Base-by-base conservation (phyloP, 2,888 invertebrate genomes). In the Tenthredo scrophulariae region DNA sequence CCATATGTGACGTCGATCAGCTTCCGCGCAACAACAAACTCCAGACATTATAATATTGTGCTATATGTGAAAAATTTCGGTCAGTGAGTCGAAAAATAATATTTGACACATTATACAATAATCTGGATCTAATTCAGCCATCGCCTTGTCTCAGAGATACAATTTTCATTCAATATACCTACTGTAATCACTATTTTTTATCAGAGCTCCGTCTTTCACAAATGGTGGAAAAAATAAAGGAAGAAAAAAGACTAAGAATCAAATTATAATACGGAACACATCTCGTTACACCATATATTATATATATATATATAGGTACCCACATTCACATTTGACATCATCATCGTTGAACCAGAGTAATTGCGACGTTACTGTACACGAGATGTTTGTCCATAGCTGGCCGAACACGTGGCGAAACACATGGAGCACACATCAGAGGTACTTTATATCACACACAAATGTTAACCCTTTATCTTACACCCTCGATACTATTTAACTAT, bases 351-450 rank as follows among this genome's bases (percentile, higher is more conserved):
- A 26, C 22, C 18, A 50, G 22, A 54, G 37, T 77, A 80, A 29
- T 37, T 22, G 33, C 37, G 40, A 62, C 26, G 88, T 88, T 90
- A 91, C 89, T 91, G 90, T 90, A 91, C 88, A 91, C 91, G 88
- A 91, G 89, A 91, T 91, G 89, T 91, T 91, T 91, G 90, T 91
- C 83, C 91, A 89, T 91, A 91, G 91, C 91, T 91, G 91, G 92
- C 92, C 90, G 91, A 91, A 91, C 91, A 91, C 91, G 91, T 91
- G 91, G 90, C 91, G 90, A 91, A 88, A 91, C 91, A 91, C 90
- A 91, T 91, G 92, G 91, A 91, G 90, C 91, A 91, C 90, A 90
- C 90, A 87, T 88, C 90, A 86, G 91, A 91, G 91, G 91, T 91
- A 91, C 89, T 83, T 80, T 54, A 54, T 58, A 80, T 80, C 58